Conservation (phyloP, 2,797 vertebrate genomes). For the Diceros bicornis region DNA sequence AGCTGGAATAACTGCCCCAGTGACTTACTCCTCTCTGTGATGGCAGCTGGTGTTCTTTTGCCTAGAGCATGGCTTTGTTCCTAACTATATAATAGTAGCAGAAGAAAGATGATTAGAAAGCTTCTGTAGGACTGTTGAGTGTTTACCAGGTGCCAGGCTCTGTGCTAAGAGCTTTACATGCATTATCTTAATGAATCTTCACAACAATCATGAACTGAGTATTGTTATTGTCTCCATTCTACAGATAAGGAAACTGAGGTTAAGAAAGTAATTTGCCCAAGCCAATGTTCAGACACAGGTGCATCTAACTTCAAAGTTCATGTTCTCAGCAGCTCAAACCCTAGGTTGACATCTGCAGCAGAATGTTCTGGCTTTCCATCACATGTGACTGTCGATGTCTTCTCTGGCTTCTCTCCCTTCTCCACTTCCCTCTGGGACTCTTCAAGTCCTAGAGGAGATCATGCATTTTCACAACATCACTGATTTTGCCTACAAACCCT, state of each 20-base stretch:
- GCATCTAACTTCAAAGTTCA: not conserved
- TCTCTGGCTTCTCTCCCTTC: not conserved
- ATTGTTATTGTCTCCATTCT: not conserved
- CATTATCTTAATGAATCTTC: not conserved
- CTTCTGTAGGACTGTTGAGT: not conserved
- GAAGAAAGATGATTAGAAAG: not conserved
- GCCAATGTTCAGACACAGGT: not conserved
- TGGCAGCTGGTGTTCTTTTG: not conserved
- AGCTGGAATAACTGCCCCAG: not conserved
- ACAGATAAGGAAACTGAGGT: constrained; percentile 49
- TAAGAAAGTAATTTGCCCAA: not conserved
- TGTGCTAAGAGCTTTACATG: not conserved
- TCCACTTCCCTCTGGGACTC: not conserved
- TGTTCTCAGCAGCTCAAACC: not conserved
- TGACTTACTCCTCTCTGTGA: not conserved
- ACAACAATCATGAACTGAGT: not conserved
- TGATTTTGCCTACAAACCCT: not conserved
- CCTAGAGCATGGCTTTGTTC: not conserved
- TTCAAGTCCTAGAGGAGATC: not conserved
- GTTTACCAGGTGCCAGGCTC: not conserved
- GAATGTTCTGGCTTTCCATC: not conserved
- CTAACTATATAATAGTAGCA: not conserved
- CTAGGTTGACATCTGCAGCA: not conserved
- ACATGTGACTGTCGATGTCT: not conserved
- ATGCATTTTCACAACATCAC: not conserved